Conservation (phyloP, 2,888 invertebrate species). For the Leptopilina syphax region DNA sequence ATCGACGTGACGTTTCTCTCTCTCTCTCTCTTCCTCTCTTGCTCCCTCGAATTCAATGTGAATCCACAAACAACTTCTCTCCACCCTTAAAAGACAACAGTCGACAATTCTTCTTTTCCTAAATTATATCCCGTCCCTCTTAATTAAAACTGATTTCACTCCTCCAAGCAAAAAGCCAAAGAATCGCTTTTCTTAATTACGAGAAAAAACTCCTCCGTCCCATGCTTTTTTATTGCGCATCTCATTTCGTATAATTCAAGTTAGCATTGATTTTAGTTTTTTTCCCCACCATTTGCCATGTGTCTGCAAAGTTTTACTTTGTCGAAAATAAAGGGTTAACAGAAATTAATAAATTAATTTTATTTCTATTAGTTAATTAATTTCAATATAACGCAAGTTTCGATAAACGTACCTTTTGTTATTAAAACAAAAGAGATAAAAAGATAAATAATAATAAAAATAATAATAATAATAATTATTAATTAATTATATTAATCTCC, state of each 20-base stretch:
- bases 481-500: too few species aligned
- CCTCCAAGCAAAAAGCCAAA: constrained; percentile 6
- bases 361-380: too few species aligned
- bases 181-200: constrained; percentile 11
- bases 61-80: constrained; percentile 36
- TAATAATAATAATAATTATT: too few species aligned
- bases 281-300: not conserved
- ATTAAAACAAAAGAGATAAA: too few species aligned
- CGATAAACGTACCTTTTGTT: too few species aligned
- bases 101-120: not conserved
- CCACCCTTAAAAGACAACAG: constrained; percentile 30
- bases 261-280: not conserved
- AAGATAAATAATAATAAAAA: too few species aligned
- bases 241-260: not conserved
- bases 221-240: constrained; percentile 1
- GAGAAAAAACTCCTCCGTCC: not conserved
- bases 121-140: not conserved
- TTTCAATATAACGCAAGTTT: too few species aligned
- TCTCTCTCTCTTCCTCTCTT: too few species aligned
- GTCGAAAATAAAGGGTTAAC: too few species aligned
- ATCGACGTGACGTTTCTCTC: constrained; percentile 59
- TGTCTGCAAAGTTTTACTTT: not conserved
- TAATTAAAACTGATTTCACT: constrained; percentile 11
- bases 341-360: too few species aligned
- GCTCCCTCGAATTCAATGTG: constrained; percentile 64